Evolutionary conservation across 2,888 invertebrate genomes (phyloP).

Genomic region (Micropterix aruncella): DNA sequence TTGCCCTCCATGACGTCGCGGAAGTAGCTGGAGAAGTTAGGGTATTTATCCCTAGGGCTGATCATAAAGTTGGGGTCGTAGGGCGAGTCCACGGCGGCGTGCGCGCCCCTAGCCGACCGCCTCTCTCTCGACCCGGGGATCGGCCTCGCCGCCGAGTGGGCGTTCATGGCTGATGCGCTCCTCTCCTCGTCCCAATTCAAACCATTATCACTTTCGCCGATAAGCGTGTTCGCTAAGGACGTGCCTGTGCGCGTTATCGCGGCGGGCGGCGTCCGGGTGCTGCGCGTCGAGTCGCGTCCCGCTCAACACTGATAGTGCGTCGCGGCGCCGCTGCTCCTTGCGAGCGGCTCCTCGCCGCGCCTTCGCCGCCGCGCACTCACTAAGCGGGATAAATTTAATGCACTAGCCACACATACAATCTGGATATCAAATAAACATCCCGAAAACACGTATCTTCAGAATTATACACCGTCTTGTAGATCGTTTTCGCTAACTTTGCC

Average conservation of each 20-base stretch:
- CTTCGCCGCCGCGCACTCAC: too few relatives aligned
- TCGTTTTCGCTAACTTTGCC: too few relatives aligned
- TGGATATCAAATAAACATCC: too few relatives aligned
- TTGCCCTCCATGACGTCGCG: conserved; percentile 27
- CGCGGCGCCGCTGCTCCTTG: too few relatives aligned
- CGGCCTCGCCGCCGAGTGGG: conserved; percentile 2
- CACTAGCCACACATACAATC: too few relatives aligned
- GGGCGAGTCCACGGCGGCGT: conserved; percentile 18
- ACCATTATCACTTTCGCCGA: background rate
- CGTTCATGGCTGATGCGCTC: background rate
- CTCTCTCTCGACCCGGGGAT: conserved; percentile 4
- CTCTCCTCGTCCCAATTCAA: background rate
- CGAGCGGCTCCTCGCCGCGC: too few relatives aligned
- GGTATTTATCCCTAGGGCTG: conserved; percentile 31
- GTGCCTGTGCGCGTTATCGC: background rate
- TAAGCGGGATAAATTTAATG: too few relatives aligned
- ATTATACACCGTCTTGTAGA: too few relatives aligned
- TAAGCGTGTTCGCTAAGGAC: background rate
- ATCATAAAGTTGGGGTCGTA: conserved; percentile 21
- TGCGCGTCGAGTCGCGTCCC: too few relatives aligned
- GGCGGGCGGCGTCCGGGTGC: too few relatives aligned
- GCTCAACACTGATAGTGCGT: too few relatives aligned
- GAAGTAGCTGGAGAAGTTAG: conserved; percentile 32
- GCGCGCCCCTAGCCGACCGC: background rate
- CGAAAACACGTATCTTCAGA: too few relatives aligned